Base-by-base conservation (phyloP, 2,113 vertebrate genomes). In the Varanus salvator region DNA sequence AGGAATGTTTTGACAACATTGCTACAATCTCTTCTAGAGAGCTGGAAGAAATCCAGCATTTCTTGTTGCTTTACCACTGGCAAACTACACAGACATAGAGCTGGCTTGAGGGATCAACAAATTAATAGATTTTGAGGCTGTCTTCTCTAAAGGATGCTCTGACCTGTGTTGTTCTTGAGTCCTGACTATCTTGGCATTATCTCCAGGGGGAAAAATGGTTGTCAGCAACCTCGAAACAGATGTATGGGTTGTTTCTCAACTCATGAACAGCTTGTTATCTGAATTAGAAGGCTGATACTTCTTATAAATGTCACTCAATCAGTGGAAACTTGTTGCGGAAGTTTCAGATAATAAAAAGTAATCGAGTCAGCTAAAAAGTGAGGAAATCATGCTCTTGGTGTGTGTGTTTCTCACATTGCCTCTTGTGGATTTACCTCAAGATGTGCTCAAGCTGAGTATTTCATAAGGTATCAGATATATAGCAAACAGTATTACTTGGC, bases 121-220 rank as follows among this genome's bases (percentile, higher is more conserved):
- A 86, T 82, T 87, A 83, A 68, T 87, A 76, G 87, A 9, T 86
- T 57, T 66, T 25, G 29, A 2, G 77, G 17, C 68, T 68, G 19
- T 75, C 77, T 66, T 52, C 7, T 90, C 80, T 88, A 82, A 88
- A 86, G 31, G 44, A 80, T 80, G 68, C 29, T 77, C 87, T 60
- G 74, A 89, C 72, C 84, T 84, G 0, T 27, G 15, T 88, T 92
- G 76, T 54, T 89, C 17, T 76, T 72, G 29, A 77, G 50, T 89
- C 9, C 38, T 80, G 86, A 90, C 19, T 85, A 66, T 80, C 87
- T 90, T 91, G 29, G 11, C 76, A 25, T 87, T 68, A 50, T 19
- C 54, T 83, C 54, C 87, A 50, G 23, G 23, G 34, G 8, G 14
- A 0, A 1, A 74, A 8, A 88, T 3, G 52, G 0, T 1, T 74